Evolutionary conservation across 2,113 vertebrate genomes (phyloP).

Genomic region (Podarcis cretensis): DNA sequence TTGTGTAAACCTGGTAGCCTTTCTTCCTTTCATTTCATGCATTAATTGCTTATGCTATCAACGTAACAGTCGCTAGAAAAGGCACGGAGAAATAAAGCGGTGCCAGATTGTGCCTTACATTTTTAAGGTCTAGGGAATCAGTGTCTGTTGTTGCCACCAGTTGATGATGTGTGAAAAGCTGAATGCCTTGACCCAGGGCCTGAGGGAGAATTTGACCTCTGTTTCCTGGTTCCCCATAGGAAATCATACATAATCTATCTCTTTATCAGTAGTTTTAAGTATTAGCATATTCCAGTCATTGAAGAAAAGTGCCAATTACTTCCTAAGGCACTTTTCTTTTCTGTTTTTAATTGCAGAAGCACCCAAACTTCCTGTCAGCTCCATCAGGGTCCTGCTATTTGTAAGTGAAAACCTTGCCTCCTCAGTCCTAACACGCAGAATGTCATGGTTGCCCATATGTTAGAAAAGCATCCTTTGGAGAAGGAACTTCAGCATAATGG

Average conservation of each 20-base stretch:
- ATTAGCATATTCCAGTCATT: background rate
- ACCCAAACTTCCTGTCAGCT: background rate
- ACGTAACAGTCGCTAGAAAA: background rate
- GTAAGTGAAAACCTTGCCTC: background rate
- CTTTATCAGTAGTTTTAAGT: constrained; percentile 3
- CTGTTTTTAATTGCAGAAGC: background rate
- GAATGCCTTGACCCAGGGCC: background rate
- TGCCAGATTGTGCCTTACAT: background rate
- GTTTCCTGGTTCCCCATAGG: constrained; percentile 5
- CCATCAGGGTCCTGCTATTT: background rate
- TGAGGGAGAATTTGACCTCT: constrained; percentile 5
- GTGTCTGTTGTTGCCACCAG: background rate
- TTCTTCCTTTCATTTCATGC: background rate
- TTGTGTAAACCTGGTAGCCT: background rate
- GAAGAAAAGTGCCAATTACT: constrained; percentile 8
- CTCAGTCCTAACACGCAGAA: background rate
- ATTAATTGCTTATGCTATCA: background rate
- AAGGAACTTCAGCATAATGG: constrained; percentile 26
- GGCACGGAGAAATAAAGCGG: background rate
- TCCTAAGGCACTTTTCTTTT: background rate
- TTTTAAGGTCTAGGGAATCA: background rate
- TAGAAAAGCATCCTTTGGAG: background rate
- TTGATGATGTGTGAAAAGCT: background rate
- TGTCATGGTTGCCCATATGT: background rate
- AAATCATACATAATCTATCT: background rate